Evolutionary conservation across 2,888 invertebrate genomes (phyloP).

Genomic region (Acleris literana): DNA sequence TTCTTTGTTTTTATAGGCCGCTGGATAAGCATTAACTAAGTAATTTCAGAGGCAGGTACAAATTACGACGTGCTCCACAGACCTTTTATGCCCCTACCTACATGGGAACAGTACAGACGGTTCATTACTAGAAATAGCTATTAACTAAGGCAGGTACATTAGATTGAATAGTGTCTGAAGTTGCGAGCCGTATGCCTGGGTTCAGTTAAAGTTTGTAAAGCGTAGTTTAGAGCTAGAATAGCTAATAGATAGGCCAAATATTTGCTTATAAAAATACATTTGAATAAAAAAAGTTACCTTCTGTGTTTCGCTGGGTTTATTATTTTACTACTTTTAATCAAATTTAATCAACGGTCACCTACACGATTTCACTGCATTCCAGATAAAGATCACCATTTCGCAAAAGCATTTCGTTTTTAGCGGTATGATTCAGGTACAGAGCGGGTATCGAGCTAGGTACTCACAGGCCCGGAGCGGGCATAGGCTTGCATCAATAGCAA

Average conservation of each 20-base stretch:
- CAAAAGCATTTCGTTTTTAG: slow-evolving; percentile 18
- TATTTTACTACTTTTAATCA: not conserved
- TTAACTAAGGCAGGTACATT: slow-evolving; percentile 33
- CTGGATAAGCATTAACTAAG: slow-evolving; percentile 76
- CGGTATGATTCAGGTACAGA: slow-evolving; percentile 30
- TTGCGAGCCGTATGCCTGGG: slow-evolving; percentile 30
- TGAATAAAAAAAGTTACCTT: too few relatives aligned
- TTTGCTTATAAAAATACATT: too few relatives aligned
- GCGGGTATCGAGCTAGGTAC: slow-evolving; percentile 48
- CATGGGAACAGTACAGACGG: slow-evolving; percentile 36
- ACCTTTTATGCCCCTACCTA: slow-evolving; percentile 52
- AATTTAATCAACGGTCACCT: not conserved
- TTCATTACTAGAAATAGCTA: slow-evolving; percentile 43
- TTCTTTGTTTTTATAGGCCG: slow-evolving; percentile 80
- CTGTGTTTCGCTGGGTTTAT: too few relatives aligned
- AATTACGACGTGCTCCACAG: slow-evolving; percentile 58
- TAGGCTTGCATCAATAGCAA: slow-evolving; percentile 74
- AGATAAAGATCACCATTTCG: not conserved
- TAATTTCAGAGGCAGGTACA: slow-evolving; percentile 66
- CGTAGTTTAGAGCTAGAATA: slow-evolving; percentile 27
- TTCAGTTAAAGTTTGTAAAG: slow-evolving; percentile 24
- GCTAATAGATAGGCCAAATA: slow-evolving; percentile 4
- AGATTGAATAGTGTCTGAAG: slow-evolving; percentile 38
- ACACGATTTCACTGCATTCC: not conserved
- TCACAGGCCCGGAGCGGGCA: slow-evolving; percentile 49